These are phyloP conservation scores for Terrapene triunguis DNA, from an alignment of 2,113 vertebrate genomes.

Conservation along the genomic window DNA sequence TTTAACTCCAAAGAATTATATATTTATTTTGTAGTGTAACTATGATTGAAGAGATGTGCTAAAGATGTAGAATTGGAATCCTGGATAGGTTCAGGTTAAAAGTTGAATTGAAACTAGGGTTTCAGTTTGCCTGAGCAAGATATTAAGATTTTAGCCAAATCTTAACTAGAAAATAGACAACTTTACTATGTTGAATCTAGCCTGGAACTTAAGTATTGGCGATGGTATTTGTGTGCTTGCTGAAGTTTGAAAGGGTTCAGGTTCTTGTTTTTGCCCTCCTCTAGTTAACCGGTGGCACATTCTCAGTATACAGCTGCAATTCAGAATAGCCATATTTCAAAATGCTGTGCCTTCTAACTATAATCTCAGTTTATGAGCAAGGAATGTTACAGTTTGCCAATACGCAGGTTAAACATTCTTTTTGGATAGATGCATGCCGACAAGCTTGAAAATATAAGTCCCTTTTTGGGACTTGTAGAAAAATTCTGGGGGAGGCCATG, in stretches of 20 bases:
- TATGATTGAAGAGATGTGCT: constrained; percentile 41
- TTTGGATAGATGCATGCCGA: neutral
- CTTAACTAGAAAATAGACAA: constrained; percentile 31
- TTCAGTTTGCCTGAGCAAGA: constrained; percentile 15
- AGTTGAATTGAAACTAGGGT: neutral
- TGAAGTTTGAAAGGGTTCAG: constrained; percentile 13
- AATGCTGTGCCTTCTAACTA: neutral
- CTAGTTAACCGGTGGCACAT: constrained; percentile 1
- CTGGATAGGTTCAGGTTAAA: neutral
- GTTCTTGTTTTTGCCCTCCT: constrained; percentile 38
- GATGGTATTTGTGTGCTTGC: constrained; percentile 4
- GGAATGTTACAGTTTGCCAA: neutral
- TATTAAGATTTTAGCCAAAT: neutral
- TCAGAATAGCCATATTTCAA: neutral
- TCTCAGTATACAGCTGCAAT: too few species aligned
- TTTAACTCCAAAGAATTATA: neutral
- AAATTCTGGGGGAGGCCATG: neutral
- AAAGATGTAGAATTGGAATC: constrained; percentile 31
- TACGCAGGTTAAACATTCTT: neutral
- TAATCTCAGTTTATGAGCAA: constrained; percentile 23
- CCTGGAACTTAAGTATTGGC: neutral
- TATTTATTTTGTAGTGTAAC: neutral
- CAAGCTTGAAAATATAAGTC: neutral
- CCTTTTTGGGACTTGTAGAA: neutral
- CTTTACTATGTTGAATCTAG: neutral